Base-by-base conservation (phyloP, 2,113 vertebrate genomes). In the Xenopus tropicalis region DNA sequence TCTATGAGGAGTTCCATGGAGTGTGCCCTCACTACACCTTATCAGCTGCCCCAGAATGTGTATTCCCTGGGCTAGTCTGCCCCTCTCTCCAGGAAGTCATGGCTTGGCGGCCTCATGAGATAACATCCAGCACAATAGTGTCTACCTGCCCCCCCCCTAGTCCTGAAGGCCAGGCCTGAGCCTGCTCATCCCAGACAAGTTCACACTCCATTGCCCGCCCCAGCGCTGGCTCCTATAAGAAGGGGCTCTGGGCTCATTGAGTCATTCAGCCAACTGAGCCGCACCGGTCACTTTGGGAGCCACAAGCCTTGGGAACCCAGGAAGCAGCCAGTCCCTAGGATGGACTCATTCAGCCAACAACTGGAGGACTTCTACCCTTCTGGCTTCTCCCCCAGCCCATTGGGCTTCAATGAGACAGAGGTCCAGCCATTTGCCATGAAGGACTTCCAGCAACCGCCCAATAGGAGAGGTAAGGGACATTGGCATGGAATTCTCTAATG, bases 191-290 rank as follows among this genome's bases (percentile, higher is more conserved):
- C 37, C 8, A 52, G 48, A 11, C 22, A 25, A 44, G 54, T 22
- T 74, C 64, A 74, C 72, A 74, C 72, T 44, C 69, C 6, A 8
- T 10, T n/a, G 54, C 72, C 61, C 29, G 16, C 5, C 4, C 67
- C 48, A 21, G 6, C 16, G 10, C 46, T 14, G 21, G 4, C 65
- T 62, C 4, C 56, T 74, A 74, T 74, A 74, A 62, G 16, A 61
- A 20, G 44, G 3, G 7, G 23, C 9, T 14, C 17, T 59, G 52
- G 52, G n/a, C 52, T n/a, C 52, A 48, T 48, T 54, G 11, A 22
- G 57, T 37, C 57, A 59, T 14, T 22, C 11, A 23, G 3, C 4
- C 21, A 59, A 12, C 7, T 11, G 7, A 59, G 57, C 20, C 23
- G 57, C 16, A 11, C 20, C 2, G 11, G 16, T 59, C 22, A 10